Evolutionary conservation across 2,888 invertebrate genomes (phyloP), one percentile per base, ranked within the genome.

Genomic region (Eupithecia inturbata): DNA sequence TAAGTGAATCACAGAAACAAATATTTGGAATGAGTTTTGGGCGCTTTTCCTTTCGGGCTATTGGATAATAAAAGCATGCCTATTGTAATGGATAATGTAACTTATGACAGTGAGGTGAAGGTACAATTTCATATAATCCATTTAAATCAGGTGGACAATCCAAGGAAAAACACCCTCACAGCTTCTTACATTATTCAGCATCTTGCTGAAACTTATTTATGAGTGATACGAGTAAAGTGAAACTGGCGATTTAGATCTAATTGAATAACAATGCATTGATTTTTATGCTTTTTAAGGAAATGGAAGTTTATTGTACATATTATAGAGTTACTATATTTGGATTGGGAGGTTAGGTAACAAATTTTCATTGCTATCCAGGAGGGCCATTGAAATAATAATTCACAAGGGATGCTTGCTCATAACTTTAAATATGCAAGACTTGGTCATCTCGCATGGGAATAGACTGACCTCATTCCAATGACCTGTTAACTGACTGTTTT

Each of bases 11-110:
- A 75, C 73, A 75, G 71, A 76, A 73, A 68, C 53, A 66, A 71
- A 63, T 72, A 75, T 75, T 78, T 78, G 77, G 75, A 77, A 78
- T 78, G 68, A 60, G 14, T 67, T 39, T 67, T 19, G 28, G 39
- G 64, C 57, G 57, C 28, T 70, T 63, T 33, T 70, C 69, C 62
- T 63, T 33, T 64, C 57, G 26, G 62, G 41, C 36, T 5, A 22
- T 66, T n/a, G 60, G 14, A 57, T 14, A 57, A 26, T 14, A 26
- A 12, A 53, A 26, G 9, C 1, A 26, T 14, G 57, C 26, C 14
- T 14, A 57, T 1, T 26, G 57, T 57, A 26, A 12, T 57, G 0
- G 12, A 57, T 4, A 57, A 57, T 57, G 12, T 12, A 26, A 57
- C 57, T 12, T 10, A 53, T 22, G 26, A 57, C 57, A 57, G 4